Percentiles rank a stretch among this genome's conserved stretches.
Evolutionary conservation across 2,113 vertebrate genomes (phyloP).

Genomic region (Ophiodon elongatus): DNA sequence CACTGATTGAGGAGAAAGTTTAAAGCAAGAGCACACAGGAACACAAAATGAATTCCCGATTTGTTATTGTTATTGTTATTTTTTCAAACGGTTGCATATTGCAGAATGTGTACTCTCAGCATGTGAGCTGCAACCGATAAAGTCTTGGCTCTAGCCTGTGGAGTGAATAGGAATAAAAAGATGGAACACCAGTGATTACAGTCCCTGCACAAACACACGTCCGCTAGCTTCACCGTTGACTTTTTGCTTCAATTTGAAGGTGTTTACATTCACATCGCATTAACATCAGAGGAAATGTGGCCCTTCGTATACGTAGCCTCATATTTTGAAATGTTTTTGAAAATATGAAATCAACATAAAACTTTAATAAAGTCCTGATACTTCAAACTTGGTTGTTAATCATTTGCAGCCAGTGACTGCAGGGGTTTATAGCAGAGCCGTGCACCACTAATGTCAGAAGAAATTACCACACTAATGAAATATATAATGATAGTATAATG

Average conservation of each 20-base stretch:
- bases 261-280: neutral
- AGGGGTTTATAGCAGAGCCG: neutral
- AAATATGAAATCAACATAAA: neutral
- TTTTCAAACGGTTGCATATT: neutral
- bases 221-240: constrained; percentile 12
- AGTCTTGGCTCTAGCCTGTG: constrained; percentile 6
- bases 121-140: constrained; percentile 29
- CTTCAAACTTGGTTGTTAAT: neutral
- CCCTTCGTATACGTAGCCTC: no score
- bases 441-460: neutral
- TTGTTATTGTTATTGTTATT: neutral
- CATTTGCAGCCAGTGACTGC: neutral
- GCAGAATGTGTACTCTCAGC: constrained; percentile 6
- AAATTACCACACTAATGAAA: neutral
- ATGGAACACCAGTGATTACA: neutral
- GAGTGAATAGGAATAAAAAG: constrained; percentile 15
- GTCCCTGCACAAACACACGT: constrained; percentile 11
- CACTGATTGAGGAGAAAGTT: neutral
- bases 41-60: neutral
- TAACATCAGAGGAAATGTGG: neutral
- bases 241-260: neutral
- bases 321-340: no score
- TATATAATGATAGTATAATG: neutral
- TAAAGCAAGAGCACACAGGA: neutral
- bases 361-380: neutral